phyloP scores from a whole-genome alignment of 2,797 vertebrate species.

The Anguilla obscura region DNA sequence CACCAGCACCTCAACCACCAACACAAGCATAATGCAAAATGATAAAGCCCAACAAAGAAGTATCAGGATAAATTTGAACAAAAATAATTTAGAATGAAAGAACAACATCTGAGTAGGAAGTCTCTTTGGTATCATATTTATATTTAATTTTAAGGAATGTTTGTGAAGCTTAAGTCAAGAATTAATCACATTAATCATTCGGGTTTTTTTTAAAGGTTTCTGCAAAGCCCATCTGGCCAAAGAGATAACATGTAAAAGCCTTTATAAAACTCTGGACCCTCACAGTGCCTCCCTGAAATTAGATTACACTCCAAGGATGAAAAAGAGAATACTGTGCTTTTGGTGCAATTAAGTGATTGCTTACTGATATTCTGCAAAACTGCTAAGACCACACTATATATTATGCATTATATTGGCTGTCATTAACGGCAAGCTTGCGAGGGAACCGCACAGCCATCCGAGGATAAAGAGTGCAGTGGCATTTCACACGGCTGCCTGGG shows the following conservation, averaged over 20 bases:
- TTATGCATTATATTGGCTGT: constrained; percentile 45
- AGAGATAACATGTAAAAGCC: not conserved
- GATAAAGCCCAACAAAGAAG: not conserved
- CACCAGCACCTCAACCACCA: not conserved
- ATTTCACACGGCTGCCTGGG: constrained; percentile 72
- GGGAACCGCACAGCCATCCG: constrained; percentile 64
- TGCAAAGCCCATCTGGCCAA: not conserved
- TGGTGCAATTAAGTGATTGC: constrained; percentile 57
- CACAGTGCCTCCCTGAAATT: constrained; percentile 4
- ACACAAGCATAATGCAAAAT: not conserved
- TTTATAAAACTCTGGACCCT: not conserved
- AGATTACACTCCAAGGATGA: not conserved
- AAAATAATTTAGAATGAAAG: not conserved
- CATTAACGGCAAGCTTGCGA: constrained; percentile 59
- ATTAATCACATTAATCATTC: not conserved
- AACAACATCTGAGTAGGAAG: not conserved
- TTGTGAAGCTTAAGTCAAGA: not conserved
- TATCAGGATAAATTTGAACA: not conserved
- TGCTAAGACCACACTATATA: constrained; percentile 54
- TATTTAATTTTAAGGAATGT: not conserved
- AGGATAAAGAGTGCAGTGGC: constrained; percentile 62
- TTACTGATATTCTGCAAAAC: constrained; percentile 61
- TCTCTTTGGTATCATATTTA: not conserved
- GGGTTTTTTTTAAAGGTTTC: not conserved
- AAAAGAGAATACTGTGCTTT: constrained; percentile 37